phyloP scores from a whole-genome alignment of 2,888 invertebrate species.

The Hirtodrosophila alboralis region DNA sequence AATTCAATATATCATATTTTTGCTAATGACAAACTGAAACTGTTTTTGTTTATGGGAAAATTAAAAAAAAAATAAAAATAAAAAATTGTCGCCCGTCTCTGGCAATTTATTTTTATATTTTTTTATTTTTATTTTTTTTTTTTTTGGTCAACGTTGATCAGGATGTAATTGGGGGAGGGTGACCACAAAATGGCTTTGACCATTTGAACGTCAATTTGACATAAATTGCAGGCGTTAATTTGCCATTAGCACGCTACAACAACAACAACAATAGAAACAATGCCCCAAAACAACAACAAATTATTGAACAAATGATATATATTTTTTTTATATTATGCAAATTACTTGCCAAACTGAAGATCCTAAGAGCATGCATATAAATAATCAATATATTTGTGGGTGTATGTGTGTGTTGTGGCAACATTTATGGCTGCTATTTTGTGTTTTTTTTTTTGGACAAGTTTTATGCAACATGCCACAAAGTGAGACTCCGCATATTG shows the following conservation, averaged over 20 bases:
- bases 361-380: conserved; percentile 21
- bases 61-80: too few species aligned
- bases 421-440: conserved; percentile 50
- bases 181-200: conserved; percentile 23
- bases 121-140: too few species aligned
- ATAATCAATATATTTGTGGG: conserved; percentile 41
- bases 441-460: conserved; percentile 29
- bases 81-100: too few species aligned
- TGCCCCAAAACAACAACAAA: conserved; percentile 5
- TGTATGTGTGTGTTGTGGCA: conserved; percentile 16
- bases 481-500: conserved; percentile 26
- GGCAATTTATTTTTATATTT: too few species aligned
- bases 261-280: conserved; percentile 14
- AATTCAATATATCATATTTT: conserved; percentile 45
- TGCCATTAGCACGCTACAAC: conserved; percentile 52
- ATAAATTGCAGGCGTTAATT: conserved; percentile 63
- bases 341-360: conserved; percentile 44
- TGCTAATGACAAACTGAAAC: conserved; percentile 29
- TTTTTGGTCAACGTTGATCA: conserved; percentile 7
- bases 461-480: conserved; percentile 46
- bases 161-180: conserved; percentile 2
- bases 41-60: not conserved
- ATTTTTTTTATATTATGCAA: conserved; percentile 39
- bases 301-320: conserved; percentile 30
- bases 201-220: conserved; percentile 54